Evolutionary conservation across 1,140 invertebrate genomes (phyloP), one percentile per base, ranked within the genome.

Genomic region (Neodiprion virginianus): DNA sequence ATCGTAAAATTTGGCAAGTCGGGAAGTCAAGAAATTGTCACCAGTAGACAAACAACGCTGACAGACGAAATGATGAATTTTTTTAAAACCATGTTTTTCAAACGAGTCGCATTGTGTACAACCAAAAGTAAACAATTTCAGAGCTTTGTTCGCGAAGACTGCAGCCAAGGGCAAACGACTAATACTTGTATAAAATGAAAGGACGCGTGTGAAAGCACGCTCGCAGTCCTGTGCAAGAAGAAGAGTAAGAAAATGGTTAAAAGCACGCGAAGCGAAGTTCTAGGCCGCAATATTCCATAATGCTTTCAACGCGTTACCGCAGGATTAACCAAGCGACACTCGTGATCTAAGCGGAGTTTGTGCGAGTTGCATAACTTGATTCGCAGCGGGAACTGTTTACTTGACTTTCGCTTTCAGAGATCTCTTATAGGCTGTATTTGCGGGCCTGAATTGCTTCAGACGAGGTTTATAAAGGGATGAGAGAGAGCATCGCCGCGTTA

Each of bases 231-330:
- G n/a, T 61, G 53, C 11, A 61, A 61, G 4, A 12, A 61, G 7
- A 4, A 17, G 53, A 17, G 8, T 17, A 0, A 0, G 8, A 61
- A 61, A 17, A 14, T 12, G 53, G 53, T 40, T 40, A 40, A 40
- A 40, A 40, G 28, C 28, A 40, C 28, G 28, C 5, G 28, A 40
- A 4, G 53, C 53, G 53, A 7, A 61, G 53, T 61, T 61, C 53
- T 61, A 61, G 53, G 53, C 53, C 53, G 53, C 53, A 61, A 61
- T 61, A 17, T 14, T 61, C 53, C 53, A 61, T 61, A 61, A 61
- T 61, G 53, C 53, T 61, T 61, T 61, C 53, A 61, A 61, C 53
- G 53, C 11, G n/a, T 61, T 4, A 40, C 28, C 28, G 28, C 28
- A 40, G 28, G 53, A 61, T 61, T 61, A 11, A 8, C 53, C 53